Evolutionary conservation across 2,888 invertebrate species (phyloP).

Genomic region (Phorcus lineatus): DNA sequence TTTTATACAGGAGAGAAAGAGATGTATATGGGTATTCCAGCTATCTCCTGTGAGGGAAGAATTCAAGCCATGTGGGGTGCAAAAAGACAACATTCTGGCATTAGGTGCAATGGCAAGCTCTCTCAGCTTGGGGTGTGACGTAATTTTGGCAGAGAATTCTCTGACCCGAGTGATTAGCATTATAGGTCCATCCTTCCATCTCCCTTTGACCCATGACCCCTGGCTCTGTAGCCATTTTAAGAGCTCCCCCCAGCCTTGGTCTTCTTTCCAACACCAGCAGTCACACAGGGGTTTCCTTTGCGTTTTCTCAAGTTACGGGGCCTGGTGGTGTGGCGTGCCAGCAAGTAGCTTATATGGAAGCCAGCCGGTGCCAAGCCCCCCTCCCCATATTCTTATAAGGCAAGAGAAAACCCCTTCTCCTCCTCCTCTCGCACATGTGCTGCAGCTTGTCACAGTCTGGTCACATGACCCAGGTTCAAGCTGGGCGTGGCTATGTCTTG

Average conservation of each 20-base stretch:
- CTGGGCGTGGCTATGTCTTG: neutral
- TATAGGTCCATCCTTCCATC: constrained; percentile 20
- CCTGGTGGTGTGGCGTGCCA: neutral
- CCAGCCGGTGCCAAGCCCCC: neutral
- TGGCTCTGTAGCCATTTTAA: constrained; percentile 27
- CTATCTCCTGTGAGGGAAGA: constrained; percentile 38
- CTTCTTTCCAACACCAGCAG: neutral
- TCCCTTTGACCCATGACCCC: constrained; percentile 10
- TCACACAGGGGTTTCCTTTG: neutral
- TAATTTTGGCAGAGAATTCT: constrained; percentile 24
- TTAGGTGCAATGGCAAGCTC: constrained; percentile 30
- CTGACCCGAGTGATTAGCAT: constrained; percentile 16
- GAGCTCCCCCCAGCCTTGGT: constrained; percentile 15
- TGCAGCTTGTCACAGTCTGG: neutral
- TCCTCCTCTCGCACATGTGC: constrained; percentile 2
- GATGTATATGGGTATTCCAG: constrained; percentile 42
- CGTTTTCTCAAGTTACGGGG: constrained; percentile 21
- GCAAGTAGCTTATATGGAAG: constrained; percentile 28
- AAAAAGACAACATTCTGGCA: constrained; percentile 36
- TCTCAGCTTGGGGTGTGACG: constrained; percentile 27
- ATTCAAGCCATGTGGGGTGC: constrained; percentile 45
- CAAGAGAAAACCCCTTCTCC: neutral
- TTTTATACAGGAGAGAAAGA: constrained; percentile 48
- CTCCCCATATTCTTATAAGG: constrained; percentile 9
- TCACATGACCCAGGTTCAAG: neutral